Evolutionary conservation across 1,140 invertebrate genomes (phyloP).

Genomic region (Formica selysi): DNA sequence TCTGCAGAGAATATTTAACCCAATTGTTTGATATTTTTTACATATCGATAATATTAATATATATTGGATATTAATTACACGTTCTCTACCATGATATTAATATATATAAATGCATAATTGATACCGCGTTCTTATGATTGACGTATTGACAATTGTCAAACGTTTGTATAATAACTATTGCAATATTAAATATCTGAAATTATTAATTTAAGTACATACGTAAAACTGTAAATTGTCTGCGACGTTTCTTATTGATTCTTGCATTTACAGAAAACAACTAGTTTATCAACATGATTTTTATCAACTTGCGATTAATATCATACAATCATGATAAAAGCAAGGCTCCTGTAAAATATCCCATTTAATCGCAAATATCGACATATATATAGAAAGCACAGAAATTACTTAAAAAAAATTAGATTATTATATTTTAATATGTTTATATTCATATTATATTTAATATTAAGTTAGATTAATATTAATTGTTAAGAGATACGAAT

Average conservation of each 20-base stretch:
- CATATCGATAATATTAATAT: background rate
- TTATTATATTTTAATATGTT: background rate
- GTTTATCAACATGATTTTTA: background rate
- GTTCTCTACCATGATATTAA: background rate
- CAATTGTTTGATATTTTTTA: background rate
- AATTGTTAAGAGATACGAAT: background rate
- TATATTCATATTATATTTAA: slow-evolving; percentile 23
- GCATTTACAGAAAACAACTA: slow-evolving; percentile 3
- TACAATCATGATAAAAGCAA: background rate
- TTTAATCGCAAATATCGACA: background rate
- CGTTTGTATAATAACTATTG: background rate
- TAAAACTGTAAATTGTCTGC: background rate
- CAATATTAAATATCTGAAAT: background rate
- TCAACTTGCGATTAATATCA: background rate
- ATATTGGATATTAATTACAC: background rate
- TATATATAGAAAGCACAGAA: background rate
- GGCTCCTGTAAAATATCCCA: background rate
- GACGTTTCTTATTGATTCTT: slow-evolving; percentile 15
- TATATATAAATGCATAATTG: slow-evolving; percentile 10
- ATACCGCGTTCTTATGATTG: background rate
- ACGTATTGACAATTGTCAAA: background rate
- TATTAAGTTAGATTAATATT: slow-evolving; percentile 30
- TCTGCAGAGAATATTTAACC: background rate
- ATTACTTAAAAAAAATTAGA: slow-evolving; percentile 4
- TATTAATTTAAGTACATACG: background rate